These are phyloP conservation scores for Poecilia picta DNA, from an alignment of 2,797 vertebrate genomes.

Conservation along the genomic window DNA sequence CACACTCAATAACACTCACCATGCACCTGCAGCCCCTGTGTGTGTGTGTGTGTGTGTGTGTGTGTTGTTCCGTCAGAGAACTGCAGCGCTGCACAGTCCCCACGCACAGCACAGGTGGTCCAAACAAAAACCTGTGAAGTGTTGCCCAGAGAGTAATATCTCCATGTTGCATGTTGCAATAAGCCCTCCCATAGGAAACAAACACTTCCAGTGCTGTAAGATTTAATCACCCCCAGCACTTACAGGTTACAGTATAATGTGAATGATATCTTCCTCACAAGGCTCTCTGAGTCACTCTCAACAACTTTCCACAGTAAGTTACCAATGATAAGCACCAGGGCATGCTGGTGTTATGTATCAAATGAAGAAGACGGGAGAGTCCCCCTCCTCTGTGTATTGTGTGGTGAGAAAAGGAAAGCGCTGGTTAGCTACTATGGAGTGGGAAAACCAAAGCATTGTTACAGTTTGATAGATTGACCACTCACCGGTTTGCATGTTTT, in stretches of 20 bases:
- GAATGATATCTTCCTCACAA: constrained; percentile 77
- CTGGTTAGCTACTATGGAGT: constrained; percentile 59
- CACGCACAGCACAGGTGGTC: constrained; percentile 82
- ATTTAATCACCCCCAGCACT: constrained; percentile 75
- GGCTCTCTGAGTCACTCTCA: constrained; percentile 48
- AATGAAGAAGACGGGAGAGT: constrained; percentile 59
- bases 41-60: constrained; percentile 42
- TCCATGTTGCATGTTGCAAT: constrained; percentile 71
- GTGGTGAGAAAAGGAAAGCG: constrained; percentile 67
- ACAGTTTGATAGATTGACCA: constrained; percentile 60
- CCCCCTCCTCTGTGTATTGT: constrained; percentile 55
- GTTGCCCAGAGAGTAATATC: constrained; percentile 77
- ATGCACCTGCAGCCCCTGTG: constrained; percentile 80
- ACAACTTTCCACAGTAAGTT: constrained; percentile 29
- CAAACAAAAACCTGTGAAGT: constrained; percentile 77
- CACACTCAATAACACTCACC: constrained; percentile 79
- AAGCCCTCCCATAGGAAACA: constrained; percentile 78
- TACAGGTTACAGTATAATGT: constrained; percentile 66
- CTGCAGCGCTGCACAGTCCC: constrained; percentile 64
- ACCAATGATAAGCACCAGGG: constrained; percentile 44
- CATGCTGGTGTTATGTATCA: constrained; percentile 68
- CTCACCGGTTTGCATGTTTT: constrained; percentile 19
- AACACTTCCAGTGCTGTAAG: constrained; percentile 78
- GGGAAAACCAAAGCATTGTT: constrained; percentile 60
- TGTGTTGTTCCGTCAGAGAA: constrained; percentile 62